Evolutionary conservation across 1,140 invertebrate species (phyloP).

Genomic region (Tetramorium simillimum): DNA sequence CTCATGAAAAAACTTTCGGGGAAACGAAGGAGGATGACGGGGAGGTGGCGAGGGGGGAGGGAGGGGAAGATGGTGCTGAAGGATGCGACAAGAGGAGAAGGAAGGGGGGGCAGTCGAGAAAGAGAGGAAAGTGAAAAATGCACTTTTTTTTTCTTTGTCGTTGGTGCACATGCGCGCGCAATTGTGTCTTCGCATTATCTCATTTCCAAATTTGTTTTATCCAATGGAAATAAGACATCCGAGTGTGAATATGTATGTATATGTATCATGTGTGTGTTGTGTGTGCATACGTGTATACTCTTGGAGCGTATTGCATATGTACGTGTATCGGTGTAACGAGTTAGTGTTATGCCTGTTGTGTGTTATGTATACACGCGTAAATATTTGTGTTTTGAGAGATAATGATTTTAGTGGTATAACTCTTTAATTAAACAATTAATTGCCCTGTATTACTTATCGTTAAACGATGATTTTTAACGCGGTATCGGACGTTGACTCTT

Average conservation of each 20-base stretch:
- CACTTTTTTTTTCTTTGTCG: slow-evolving; percentile 63
- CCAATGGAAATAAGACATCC: slow-evolving; percentile 69
- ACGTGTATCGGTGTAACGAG: slow-evolving; percentile 54
- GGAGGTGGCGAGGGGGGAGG: neutral
- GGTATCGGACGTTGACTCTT: slow-evolving; percentile 82
- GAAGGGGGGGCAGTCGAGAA: slow-evolving; percentile 63
- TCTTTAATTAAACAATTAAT: slow-evolving; percentile 76
- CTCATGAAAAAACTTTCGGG: slow-evolving; percentile 17
- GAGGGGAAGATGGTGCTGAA: neutral
- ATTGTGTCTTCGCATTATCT: slow-evolving; percentile 54
- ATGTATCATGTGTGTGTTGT: slow-evolving; percentile 46
- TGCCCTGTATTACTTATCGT: slow-evolving; percentile 77
- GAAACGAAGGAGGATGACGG: neutral
- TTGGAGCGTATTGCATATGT: slow-evolving; percentile 42
- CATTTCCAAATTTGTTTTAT: slow-evolving; percentile 55
- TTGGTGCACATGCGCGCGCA: slow-evolving; percentile 69
- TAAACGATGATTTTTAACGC: slow-evolving; percentile 73
- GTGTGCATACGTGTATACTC: slow-evolving; percentile 39
- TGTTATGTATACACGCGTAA: slow-evolving; percentile 54
- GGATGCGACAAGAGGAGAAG: slow-evolving; percentile 42
- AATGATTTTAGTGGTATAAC: slow-evolving; percentile 75
- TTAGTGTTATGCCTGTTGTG: slow-evolving; percentile 40
- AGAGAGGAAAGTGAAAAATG: slow-evolving; percentile 70
- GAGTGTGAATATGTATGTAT: slow-evolving; percentile 48
- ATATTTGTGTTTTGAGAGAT: slow-evolving; percentile 71